phyloP scores from a whole-genome alignment of 2,888 invertebrate species.

The Holacanthella duospinosa region DNA sequence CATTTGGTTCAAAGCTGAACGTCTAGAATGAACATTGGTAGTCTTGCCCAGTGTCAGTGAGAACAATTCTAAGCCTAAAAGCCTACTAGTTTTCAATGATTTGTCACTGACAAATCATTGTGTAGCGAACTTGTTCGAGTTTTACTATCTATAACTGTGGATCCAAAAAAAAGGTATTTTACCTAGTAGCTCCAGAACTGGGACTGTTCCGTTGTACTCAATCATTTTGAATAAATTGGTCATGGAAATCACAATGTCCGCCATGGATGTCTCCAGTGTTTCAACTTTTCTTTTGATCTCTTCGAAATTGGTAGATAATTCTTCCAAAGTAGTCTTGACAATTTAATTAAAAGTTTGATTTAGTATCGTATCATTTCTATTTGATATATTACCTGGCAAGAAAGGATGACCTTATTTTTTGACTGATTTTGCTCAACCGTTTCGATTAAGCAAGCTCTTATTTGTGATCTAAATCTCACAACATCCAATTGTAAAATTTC shows the following conservation, averaged over 20 bases:
- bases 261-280: constrained; percentile 19
- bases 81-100: too few species aligned
- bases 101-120: too few species aligned
- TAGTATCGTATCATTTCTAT: background rate
- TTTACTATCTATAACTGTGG: too few species aligned
- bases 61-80: too few species aligned
- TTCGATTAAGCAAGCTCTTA: constrained; percentile 21
- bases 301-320: background rate
- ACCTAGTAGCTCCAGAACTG: constrained; percentile 30
- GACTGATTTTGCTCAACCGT: constrained; percentile 31
- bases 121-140: too few species aligned
- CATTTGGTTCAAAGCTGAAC: too few species aligned
- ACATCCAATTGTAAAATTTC: constrained; percentile 27
- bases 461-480: constrained; percentile 20
- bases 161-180: background rate
- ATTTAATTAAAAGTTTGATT: constrained; percentile 2
- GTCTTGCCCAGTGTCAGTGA: too few species aligned
- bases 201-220: constrained; percentile 25
- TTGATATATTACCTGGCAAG: constrained; percentile 14
- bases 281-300: constrained; percentile 20
- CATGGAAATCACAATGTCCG: constrained; percentile 28
- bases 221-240: constrained; percentile 29
- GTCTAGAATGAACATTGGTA: too few species aligned
- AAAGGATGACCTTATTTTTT: constrained; percentile 24
- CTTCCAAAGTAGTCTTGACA: too few species aligned